A percentile compares a stretch with the other conserved stretches of the same genome.
phyloP scores from a whole-genome alignment of 1,140 invertebrate species.

The Drosophila quadrilineata region DNA sequence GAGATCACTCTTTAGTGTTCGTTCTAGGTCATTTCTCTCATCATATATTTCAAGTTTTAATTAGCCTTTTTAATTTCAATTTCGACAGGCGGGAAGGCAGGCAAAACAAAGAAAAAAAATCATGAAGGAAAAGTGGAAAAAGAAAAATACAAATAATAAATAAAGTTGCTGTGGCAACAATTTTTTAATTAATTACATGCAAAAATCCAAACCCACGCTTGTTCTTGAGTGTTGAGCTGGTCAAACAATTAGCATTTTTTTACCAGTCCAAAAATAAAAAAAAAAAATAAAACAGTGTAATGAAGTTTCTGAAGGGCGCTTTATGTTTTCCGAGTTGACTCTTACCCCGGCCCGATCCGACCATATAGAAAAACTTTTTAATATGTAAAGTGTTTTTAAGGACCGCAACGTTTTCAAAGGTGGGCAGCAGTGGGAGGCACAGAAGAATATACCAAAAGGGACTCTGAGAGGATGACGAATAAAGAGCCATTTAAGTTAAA shows the following conservation, averaged over 20 bases:
- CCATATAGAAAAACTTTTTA: conserved; percentile 56
- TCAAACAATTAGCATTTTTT: conserved; percentile 70
- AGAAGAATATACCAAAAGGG: conserved; percentile 8
- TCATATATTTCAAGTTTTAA: conserved; percentile 73
- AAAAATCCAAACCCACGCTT: conserved; percentile 43
- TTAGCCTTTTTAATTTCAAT: conserved; percentile 61
- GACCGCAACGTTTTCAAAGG: conserved; percentile 15
- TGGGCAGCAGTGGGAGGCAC: conserved; percentile 9
- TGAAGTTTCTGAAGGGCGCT: conserved; percentile 59
- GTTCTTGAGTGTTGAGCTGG: conserved; percentile 43
- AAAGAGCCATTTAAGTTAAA: conserved; percentile 25
- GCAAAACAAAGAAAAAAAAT: neutral
- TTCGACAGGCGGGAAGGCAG: conserved; percentile 51
- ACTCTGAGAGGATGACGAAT: neutral
- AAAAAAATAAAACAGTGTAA: conserved; percentile 41
- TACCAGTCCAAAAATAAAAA: conserved; percentile 34
- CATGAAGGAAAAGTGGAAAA: neutral
- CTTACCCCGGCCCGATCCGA: neutral
- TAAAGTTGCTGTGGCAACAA: conserved; percentile 57
- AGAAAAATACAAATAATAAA: neutral
- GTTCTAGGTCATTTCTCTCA: conserved; percentile 57
- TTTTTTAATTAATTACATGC: conserved; percentile 76
- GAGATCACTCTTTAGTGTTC: conserved; percentile 28
- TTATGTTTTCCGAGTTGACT: neutral
- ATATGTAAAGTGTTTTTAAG: conserved; percentile 64